Evolutionary conservation across 2,113 vertebrate genomes (phyloP), one percentile per base, ranked within the genome.

Genomic region (Oncorhynchus keta): DNA sequence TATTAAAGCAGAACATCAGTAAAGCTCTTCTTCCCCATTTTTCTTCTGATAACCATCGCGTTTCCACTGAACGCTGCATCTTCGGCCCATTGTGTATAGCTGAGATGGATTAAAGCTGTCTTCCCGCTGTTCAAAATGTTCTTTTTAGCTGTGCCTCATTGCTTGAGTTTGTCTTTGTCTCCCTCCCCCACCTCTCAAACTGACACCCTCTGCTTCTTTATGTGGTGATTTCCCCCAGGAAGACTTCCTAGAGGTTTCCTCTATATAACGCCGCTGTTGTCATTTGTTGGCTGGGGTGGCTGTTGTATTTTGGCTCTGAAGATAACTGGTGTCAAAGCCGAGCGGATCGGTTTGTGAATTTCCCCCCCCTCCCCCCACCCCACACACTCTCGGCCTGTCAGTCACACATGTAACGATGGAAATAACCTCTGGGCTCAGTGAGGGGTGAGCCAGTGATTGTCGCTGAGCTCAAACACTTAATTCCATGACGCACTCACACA

Each of bases 1-100:
- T 82, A 79, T 87, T 90, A 86, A 85, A 87, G 85, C 83, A 81
- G 77, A 86, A 87, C 86, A 87, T 83, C 86, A 83, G 61, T 80
- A 76, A 66, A 24, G 64, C 78, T 81, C 78, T 77, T 77, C 77
- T 74, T 77, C 72, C 80, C 65, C 68, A 35, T 77, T 72, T 84
- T 71, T 84, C 82, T 74, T 78, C 26, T 9, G 86, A 89, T 87
- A 87, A 72, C 72, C 80, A 78, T 87, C 85, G 85, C 2, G 22
- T 74, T 76, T 86, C 81, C 84, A 79, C 82, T 78, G 76, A 70
- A 79, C 5, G 30, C 73, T 55, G 74, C 72, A 66, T 75, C 76
- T 74, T 75, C 76, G 70, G 78, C 82, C 77, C 67, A 72, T 69
- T 76, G 87, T 79, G 28, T 59, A 26, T 49, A 18, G 76, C 67